A percentile compares a stretch with the other conserved stretches of the same genome.
Conservation (phyloP, 2,113 vertebrate species). For the Coregonus clupeaformis region DNA sequence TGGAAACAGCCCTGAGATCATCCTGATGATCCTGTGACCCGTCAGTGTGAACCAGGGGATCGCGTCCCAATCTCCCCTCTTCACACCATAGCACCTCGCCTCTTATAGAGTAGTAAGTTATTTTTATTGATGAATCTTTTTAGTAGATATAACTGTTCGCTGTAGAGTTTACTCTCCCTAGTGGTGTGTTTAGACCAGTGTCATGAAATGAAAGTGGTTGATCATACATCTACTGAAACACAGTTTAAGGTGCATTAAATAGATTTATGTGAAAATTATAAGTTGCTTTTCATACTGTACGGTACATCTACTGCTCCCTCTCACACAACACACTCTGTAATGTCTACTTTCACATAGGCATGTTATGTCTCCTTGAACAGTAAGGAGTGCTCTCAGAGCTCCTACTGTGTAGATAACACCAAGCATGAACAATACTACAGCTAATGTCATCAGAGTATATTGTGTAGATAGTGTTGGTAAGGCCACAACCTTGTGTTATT, state of each 20-base stretch:
- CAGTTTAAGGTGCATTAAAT: no score
- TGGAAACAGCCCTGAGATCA: no score
- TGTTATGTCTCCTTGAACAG: not conserved
- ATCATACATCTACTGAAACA: no score
- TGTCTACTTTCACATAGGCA: no score
- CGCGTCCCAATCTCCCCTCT: no score
- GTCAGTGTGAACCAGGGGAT: not conserved
- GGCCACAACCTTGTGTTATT: no score
- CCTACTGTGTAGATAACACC: not conserved
- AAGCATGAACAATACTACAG: no score
- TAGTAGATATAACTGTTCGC: not conserved
- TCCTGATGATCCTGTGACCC: no score
- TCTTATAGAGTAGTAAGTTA: not conserved
- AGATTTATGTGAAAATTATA: no score
- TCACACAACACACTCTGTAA: not conserved
- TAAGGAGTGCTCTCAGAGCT: not conserved
- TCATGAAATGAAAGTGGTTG: no score
- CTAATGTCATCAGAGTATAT: no score
- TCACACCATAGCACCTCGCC: not conserved
- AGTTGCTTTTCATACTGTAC: not conserved
- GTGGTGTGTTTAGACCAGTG: not conserved
- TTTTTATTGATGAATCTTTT: slow-evolving; percentile 18
- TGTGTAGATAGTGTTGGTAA: no score
- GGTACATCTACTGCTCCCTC: not conserved
- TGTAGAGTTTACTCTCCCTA: slow-evolving; percentile 13